Base-by-base conservation (phyloP, 2,888 invertebrate species). In the Chrysodeixis includens region DNA sequence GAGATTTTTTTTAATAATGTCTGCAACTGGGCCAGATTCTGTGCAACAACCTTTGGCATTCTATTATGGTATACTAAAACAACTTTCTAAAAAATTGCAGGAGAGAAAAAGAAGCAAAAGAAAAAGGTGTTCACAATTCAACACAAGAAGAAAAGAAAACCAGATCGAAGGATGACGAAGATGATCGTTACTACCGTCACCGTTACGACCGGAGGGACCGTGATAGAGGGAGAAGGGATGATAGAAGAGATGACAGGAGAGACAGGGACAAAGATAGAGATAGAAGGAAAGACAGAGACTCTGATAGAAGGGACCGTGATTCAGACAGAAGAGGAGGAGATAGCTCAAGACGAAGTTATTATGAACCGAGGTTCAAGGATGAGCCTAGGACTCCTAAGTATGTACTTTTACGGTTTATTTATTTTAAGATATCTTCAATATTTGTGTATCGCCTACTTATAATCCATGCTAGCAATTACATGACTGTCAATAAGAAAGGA, bases 371-470 rank as follows among this genome's bases (percentile, higher is more conserved):
- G 56, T 98, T 98, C 85, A 97, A 96, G 85, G 98, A 98, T 93
- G 99, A 98, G 87, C 98, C 99, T 0, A 96, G 96, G 69, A 99
- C 99, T 12, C 99, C 99, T 0, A 96, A 96, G 91, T 96, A 86
- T 16, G 16, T 18, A 26, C 6, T 26, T 26, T 26, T 26, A 4
- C n/a, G n/a, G n/a, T n/a, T n/a, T n/a, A n/a, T n/a, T n/a, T n/a
- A n/a, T n/a, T n/a, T n/a, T n/a, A n/a, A n/a, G n/a, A n/a, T n/a
- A n/a, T n/a, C n/a, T n/a, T n/a, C n/a, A n/a, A n/a, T n/a, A n/a
- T n/a, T n/a, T n/a, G n/a, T n/a, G n/a, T n/a, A n/a, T n/a, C n/a
- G n/a, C n/a, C n/a, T n/a, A n/a, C n/a, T n/a, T n/a, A n/a, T n/a
- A n/a, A n/a, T n/a, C n/a, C n/a, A n/a, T n/a, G n/a, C n/a, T n/a